Percentiles rank a stretch among this genome's conserved stretches.
Conservation (phyloP, 2,888 invertebrate species). For the Cataglyphis cursor region DNA sequence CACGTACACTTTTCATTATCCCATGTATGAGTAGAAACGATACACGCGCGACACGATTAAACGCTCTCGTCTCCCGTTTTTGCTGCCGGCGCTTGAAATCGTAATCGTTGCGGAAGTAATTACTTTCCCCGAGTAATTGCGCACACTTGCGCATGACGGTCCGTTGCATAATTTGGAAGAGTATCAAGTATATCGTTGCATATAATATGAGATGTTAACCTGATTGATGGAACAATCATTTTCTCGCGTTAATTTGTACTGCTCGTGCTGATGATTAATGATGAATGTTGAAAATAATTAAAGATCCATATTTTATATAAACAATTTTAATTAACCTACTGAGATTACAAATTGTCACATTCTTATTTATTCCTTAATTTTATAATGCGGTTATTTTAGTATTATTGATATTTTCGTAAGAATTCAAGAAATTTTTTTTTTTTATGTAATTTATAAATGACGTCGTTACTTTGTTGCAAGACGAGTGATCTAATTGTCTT, state of each 20-base stretch:
- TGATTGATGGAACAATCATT: not conserved
- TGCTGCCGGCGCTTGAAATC: conserved; percentile 28
- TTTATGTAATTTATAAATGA: not conserved
- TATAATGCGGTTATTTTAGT: not conserved
- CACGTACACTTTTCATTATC: conserved; percentile 33
- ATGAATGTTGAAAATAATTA: not conserved
- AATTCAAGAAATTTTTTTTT: not conserved
- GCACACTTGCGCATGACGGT: not conserved
- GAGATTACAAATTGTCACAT: not conserved
- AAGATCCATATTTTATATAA: not conserved
- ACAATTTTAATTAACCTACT: not conserved
- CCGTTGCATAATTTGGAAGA: conserved; percentile 21
- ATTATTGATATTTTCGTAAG: not conserved
- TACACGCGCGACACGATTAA: conserved; percentile 25
- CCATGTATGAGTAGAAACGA: not conserved
- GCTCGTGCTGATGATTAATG: too few species aligned
- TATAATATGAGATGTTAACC: conserved; percentile 30
- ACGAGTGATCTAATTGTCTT: not conserved
- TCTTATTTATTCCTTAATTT: not conserved
- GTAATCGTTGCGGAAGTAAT: conserved; percentile 40
- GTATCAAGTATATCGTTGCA: conserved; percentile 25
- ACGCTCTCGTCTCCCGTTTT: conserved; percentile 14
- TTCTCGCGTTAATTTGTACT: conserved; percentile 3
- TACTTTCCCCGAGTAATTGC: conserved; percentile 43
- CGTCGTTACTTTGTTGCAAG: not conserved